Conservation (phyloP, 2,113 vertebrate species). For the Scalopus aquaticus region DNA sequence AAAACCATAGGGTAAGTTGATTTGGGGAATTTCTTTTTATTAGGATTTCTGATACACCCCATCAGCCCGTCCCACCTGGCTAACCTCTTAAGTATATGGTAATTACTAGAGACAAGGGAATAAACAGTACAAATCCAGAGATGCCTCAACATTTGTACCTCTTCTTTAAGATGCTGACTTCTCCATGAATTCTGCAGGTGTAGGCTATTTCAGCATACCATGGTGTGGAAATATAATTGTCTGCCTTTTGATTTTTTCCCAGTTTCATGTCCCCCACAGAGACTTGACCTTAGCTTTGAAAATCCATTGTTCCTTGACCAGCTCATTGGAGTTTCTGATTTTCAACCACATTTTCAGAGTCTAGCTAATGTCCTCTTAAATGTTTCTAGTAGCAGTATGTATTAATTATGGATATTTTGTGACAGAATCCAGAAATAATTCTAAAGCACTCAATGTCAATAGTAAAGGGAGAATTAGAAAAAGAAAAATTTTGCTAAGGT, state of each 20-base stretch:
- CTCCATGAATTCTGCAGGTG: neutral
- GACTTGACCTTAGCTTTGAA: slow-evolving; percentile 48
- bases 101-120: neutral
- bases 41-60: neutral
- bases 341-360: slow-evolving; percentile 36
- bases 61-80: neutral
- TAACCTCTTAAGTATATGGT: neutral
- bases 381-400: neutral
- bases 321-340: neutral
- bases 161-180: neutral
- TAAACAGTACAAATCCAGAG: neutral
- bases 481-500: slow-evolving; percentile 41
- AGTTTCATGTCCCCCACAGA: neutral
- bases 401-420: slow-evolving; percentile 71
- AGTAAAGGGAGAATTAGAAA: slow-evolving; percentile 60
- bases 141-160: neutral
- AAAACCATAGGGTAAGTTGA: neutral
- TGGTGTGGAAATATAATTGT: slow-evolving; percentile 16
- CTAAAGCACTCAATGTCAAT: slow-evolving; percentile 49
- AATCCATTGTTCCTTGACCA: slow-evolving; percentile 26
- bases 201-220: neutral
- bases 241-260: neutral
- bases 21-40: neutral
- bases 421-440: slow-evolving; percentile 61
- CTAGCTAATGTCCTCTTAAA: slow-evolving; percentile 42